Base-by-base conservation (phyloP, 2,797 vertebrate species). In the Cheirogaleus major region DNA sequence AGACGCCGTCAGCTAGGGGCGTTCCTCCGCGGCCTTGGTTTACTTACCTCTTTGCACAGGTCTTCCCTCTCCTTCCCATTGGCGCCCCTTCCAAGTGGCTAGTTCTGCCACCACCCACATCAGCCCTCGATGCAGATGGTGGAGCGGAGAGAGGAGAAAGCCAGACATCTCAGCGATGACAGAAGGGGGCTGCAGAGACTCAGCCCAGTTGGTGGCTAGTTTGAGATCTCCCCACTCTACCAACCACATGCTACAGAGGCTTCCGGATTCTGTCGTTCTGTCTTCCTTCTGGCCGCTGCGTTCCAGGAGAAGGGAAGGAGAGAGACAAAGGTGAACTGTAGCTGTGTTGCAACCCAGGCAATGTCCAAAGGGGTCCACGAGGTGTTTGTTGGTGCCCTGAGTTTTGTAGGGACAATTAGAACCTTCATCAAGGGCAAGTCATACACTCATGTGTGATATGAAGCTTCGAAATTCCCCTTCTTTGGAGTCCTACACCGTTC, bases 261-360 rank as follows among this genome's bases (percentile, higher is more conserved):
- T 98, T 97, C 98, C 98, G 98, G 98, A 98, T 99, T 99, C 99
- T 98, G 89, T 97, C 98, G 97, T 97, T 95, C 96, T 93, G 89
- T 93, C 91, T 95, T 97, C 90, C 95, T 94, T 84, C 96, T 55
- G 4, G 7, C 82, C 59, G 27, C 67, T 91, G 75, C 22, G 32
- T 57, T 92, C 67, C 32, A n/a, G 27, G 69, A 23, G 94, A 30
- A 52, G 73, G 57, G 0, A 23, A 45, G 18, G 25, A 0, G 9
- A 38, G 35, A 72, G 96, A 79, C 50, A 41, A 50, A 83, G 92
- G 80, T 67, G 55, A 89, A 43, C 61, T 23, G 0, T 17, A 20
- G 2, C 0, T 30, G 0, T 67, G 59, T 52, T 87, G 35, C 11
- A 11, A 35, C 27, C 67, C n/a, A 61, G n/a, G 55, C 12, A 35